Base-by-base conservation (phyloP, 2,113 vertebrate genomes). In the Scytalopus superciliaris region DNA sequence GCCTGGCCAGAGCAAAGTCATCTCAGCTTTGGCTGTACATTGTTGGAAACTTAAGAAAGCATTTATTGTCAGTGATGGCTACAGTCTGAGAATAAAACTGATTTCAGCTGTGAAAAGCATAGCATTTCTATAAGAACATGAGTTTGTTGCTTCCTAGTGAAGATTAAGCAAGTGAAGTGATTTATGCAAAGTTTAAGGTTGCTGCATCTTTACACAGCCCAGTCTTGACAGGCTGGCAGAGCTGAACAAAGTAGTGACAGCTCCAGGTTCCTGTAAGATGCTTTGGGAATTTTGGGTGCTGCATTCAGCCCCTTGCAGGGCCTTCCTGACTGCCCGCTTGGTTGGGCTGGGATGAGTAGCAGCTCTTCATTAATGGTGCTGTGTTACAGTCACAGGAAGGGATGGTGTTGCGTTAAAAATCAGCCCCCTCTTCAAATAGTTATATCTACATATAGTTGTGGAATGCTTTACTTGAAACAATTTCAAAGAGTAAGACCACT, bases 171-270 rank as follows among this genome's bases (percentile, higher is more conserved):
- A 18, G 16, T 35, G 24, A 40, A 21, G 28, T 23, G 1, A 39
- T 25, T 80, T 55, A 14, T 6, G 3, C 33, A 31, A 76, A 12
- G 23, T 45, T 31, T 40, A 57, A 67, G 53, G n/a, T 23, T 31
- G 49, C 42, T 47, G 8, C 6, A 27, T 31, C 39, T 84, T 76
- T 21, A 28, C 4, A 14, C 0, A 0, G n/a, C 30, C 24, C 3
- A 24, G 56, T 30, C 76, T 2, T 39, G 77, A 31, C 6, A n/a
- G 68, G 22, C 2, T 2, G 2, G 4, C 12, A 68, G 62, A 62
- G 52, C 24, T 60, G 14, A 40, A 23, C 30, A 5, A 30, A 31
- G 13, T 22, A 5, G 14, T 50, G 60, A 33, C 28, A 33, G 49
- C 6, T 23, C 12, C 0, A 19, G n/a, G 12, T 33, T 7, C 16